Conservation (phyloP, 2,113 vertebrate genomes). For the Pao palembangensis region DNA sequence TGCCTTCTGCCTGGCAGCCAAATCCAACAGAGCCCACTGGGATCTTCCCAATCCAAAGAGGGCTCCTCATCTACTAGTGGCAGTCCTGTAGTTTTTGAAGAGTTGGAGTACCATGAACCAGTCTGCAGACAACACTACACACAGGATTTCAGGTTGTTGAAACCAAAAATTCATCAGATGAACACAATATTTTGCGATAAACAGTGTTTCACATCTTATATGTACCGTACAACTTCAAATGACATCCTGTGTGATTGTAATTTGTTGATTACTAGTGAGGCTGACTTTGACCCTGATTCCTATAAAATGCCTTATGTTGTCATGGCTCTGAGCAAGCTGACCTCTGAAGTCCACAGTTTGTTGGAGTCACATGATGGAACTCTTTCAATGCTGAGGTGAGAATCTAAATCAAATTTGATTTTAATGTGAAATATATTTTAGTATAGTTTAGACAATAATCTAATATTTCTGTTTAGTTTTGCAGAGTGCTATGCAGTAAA, state of each 20-base stretch:
- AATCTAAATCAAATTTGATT: background rate
- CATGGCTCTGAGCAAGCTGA: slow-evolving; percentile 86
- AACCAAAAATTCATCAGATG: background rate
- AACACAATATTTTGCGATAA: background rate
- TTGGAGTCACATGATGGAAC: slow-evolving; percentile 94
- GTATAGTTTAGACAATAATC: background rate
- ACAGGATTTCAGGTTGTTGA: slow-evolving; percentile 83
- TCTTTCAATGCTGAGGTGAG: slow-evolving; percentile 90
- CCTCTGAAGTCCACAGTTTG: slow-evolving; percentile 90
- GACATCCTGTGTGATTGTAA: background rate
- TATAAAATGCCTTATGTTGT: slow-evolving; percentile 91
- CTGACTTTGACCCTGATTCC: slow-evolving; percentile 93
- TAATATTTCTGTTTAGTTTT: slow-evolving; percentile 75
- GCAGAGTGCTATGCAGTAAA: slow-evolving; percentile 90
- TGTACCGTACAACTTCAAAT: background rate
- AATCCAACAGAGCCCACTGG: slow-evolving; percentile 88
- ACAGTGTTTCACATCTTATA: background rate
- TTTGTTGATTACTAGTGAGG: slow-evolving; percentile 75
- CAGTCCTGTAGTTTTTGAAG: slow-evolving; percentile 94
- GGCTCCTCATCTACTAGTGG: slow-evolving; percentile 85
- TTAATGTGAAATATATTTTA: background rate
- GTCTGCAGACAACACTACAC: slow-evolving; percentile 87
- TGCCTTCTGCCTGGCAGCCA: slow-evolving; percentile 89
- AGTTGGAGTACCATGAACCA: slow-evolving; percentile 93
- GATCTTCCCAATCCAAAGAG: slow-evolving; percentile 89